A percentile compares a stretch with the other conserved stretches of the same genome.
Conservation (phyloP, 2,113 vertebrate species). For the Lampris megalopsis region DNA sequence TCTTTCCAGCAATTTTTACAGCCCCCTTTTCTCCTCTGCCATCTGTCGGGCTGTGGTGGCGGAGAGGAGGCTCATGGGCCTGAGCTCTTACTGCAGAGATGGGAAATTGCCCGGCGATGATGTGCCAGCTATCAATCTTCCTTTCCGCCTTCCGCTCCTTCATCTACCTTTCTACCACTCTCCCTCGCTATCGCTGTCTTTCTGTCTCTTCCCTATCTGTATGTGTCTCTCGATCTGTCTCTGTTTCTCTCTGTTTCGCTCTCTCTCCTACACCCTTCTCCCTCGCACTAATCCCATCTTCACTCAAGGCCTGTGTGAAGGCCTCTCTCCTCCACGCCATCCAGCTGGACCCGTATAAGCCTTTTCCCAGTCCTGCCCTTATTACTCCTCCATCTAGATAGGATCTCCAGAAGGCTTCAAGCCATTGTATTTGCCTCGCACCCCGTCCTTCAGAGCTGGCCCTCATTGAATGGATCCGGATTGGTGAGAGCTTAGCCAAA, state of each 20-base stretch:
- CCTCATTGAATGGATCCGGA: constrained; percentile 50
- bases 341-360: constrained; percentile 54
- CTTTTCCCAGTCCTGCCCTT: constrained; percentile 45
- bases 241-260: neutral
- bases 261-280: neutral
- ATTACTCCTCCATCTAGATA: constrained; percentile 66
- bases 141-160: constrained; percentile 44
- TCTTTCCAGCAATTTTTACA: constrained; percentile 57
- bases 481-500: constrained; percentile 59
- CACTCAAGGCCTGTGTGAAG: constrained; percentile 60
- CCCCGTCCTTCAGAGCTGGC: constrained; percentile 46
- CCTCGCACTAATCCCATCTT: constrained; percentile 63
- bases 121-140: constrained; percentile 78
- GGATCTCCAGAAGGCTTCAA: constrained; percentile 56
- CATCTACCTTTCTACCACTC: constrained; percentile 1
- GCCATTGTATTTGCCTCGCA: constrained; percentile 50
- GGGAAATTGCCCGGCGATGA: constrained; percentile 56
- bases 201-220: constrained; percentile 57
- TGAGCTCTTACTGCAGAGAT: constrained; percentile 40
- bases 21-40: constrained; percentile 26
- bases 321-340: constrained; percentile 46
- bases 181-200: constrained; percentile 59
- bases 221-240: constrained; percentile 27
- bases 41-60: neutral
- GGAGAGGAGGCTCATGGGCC: constrained; percentile 34